These are phyloP conservation scores for Mesitornis unicolor DNA, from an alignment of 2,113 vertebrate genomes.

Conservation along the genomic window DNA sequence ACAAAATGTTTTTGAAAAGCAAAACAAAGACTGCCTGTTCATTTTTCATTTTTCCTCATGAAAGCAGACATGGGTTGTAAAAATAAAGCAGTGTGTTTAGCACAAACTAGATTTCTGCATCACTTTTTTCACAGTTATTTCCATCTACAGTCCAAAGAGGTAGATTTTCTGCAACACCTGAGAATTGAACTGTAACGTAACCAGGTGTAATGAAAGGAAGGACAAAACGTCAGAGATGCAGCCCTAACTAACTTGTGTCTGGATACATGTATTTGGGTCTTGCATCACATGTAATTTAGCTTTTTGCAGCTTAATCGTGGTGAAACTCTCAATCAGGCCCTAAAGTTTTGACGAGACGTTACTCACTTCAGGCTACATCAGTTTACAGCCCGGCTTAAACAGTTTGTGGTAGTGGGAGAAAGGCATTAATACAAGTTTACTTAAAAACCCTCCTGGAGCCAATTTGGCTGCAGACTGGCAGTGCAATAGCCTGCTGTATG, in stretches of 20 bases:
- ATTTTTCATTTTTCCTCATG: constrained; percentile 80
- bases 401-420: constrained; percentile 37
- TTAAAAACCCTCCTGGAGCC: constrained; percentile 17
- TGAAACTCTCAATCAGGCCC: constrained; percentile 46
- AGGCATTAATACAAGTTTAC: constrained; percentile 23
- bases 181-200: constrained; percentile 84
- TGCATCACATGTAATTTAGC: background rate
- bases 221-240: constrained; percentile 47
- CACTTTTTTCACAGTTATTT: constrained; percentile 89
- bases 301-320: constrained; percentile 9
- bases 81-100: constrained; percentile 86
- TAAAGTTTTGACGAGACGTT: background rate
- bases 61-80: constrained; percentile 81
- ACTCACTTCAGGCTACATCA: constrained; percentile 31
- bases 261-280: constrained; percentile 3
- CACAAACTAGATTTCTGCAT: constrained; percentile 84
- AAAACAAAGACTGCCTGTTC: constrained; percentile 84
- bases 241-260: constrained; percentile 44
- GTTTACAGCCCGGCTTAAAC: background rate
- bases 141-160: constrained; percentile 89
- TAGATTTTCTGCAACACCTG: constrained; percentile 95
- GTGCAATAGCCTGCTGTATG: constrained; percentile 33
- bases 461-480: constrained; percentile 45
- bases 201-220: constrained; percentile 76
- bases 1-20: constrained; percentile 97